Base-by-base conservation (phyloP, 2,113 vertebrate species). In the Nicator chloris region DNA sequence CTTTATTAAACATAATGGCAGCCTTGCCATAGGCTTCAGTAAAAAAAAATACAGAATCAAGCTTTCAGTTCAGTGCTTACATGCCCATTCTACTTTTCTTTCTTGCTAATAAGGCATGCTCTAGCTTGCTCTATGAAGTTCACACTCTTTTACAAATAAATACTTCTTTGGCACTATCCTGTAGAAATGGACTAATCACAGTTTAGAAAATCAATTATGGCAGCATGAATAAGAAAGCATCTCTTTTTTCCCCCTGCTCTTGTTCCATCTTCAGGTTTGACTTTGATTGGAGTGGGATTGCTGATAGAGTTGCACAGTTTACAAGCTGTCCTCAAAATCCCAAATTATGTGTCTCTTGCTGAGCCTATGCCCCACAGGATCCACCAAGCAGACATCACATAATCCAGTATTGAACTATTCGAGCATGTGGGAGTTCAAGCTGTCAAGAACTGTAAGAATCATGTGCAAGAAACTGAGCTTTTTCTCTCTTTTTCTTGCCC, bases 351-450 rank as follows among this genome's bases (percentile, higher is more conserved):
- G 24, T 50, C 80, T 92, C 76, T 69, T 57, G 51, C 75, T 33
- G 78, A 92, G 72, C 49, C 65, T 80, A 3, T 79, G 69, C 61
- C 86, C 79, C 90, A 76, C 49, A 93, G 95, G 86, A 82, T 76
- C 85, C 23, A 5, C 90, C 86, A 80, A 82, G 64, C 93, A 93
- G 90, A 64, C 93, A 94, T 93, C 90, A 93, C 96, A 95, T 97
- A 97, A 97, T 96, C 94, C 97, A 96, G 88, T 95, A 97, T 96
- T 97, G 95, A 97, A 94, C 94, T 94, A 93, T 81, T 95, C 93
- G 94, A 96, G 96, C 95, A 92, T 95, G 95, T 92, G 95, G 95
- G 95, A 93, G 96, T 95, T 96, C 1, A 19, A 96, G 94, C 96
- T 97, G 97, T 97, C 95, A 97, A 96, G 69, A 92, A 76, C 88